phyloP scores from a whole-genome alignment of 2,888 invertebrate genomes.

The Tetragnatha montana region DNA sequence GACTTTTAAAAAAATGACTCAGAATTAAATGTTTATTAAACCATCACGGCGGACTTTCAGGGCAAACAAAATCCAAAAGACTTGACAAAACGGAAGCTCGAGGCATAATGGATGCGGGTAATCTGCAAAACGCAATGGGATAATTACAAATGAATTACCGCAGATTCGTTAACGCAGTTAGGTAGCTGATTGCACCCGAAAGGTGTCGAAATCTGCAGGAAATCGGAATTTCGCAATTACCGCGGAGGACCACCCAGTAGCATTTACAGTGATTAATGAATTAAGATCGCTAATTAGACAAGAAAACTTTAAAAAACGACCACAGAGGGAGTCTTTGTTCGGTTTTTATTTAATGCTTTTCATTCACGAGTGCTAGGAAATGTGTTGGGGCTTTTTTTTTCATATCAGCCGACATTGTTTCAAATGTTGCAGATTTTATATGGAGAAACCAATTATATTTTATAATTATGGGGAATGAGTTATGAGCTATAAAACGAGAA shows the following conservation, averaged over 20 bases:
- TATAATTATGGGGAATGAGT: neutral
- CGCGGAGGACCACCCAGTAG: constrained; percentile 28
- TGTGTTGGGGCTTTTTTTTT: neutral
- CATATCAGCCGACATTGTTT: neutral
- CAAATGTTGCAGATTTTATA: neutral
- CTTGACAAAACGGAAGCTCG: neutral
- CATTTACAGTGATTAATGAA: constrained; percentile 35
- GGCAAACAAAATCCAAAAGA: neutral
- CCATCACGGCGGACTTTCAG: too few species aligned
- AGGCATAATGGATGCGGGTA: neutral
- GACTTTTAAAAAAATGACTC: too few species aligned
- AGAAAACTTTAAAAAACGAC: constrained; percentile 10
- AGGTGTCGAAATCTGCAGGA: constrained; percentile 29
- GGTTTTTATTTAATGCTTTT: constrained; percentile 6
- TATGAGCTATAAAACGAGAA: neutral
- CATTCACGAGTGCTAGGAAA: too few species aligned
- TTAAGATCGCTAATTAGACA: constrained; percentile 23
- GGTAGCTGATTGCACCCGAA: neutral
- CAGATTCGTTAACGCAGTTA: constrained; percentile 21
- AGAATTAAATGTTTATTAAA: too few species aligned
- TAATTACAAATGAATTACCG: neutral
- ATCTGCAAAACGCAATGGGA: neutral
- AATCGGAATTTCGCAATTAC: constrained; percentile 28
- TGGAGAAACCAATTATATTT: neutral
- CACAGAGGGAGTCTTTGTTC: neutral